Base-by-base conservation (phyloP, 2,113 vertebrate species). In the Xiphophorus maculatus region DNA sequence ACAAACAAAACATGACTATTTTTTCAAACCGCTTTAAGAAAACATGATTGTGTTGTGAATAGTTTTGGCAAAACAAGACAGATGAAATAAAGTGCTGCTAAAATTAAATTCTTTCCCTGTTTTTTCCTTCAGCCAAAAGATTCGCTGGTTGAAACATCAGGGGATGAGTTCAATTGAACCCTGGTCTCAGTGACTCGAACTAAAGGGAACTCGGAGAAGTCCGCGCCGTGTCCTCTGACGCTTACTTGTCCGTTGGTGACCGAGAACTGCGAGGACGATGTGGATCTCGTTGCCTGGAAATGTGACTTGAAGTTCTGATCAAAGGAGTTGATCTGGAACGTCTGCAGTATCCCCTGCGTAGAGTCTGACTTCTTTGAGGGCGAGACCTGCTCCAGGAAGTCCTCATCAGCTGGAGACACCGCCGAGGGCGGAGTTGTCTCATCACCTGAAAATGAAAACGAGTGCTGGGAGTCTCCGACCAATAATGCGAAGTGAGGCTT, bases 401-500 rank as follows among this genome's bases (percentile, higher is more conserved):
- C 98, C 90, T 98, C 98, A 86, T 98, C 96, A 13, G 97, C 95
- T 8, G 97, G 96, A 22, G 97, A 97, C 86, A 97, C 96, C 5
- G 96, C 96, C 63, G 95, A 93, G 81, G 97, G 96, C 87, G 97
- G 96, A 79, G 96, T 96, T 84, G 97, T 95, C 85, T 99, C 98
- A 54, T 98, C 97, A 77, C 97, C 97, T 90, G 97, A 96, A 95
- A 99, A 99, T 61, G 97, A 96, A 93, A 98, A 99, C 3, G 97
- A 95, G 94, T 97, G 97, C 92, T 98, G 97, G 37, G 97, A 96
- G 90, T 99, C 98, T 83, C 97, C 96, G 66, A 97, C 97, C 78
- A 99, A 96, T 73, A 99, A 95, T 91, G 97, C 97, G 86, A 98
- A 99, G 91, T 97, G 96, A 91, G 97, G 96, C 89, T 99, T 99